These are phyloP conservation scores for Eclectus roratus DNA, from an alignment of 2,113 vertebrate species.

Conservation along the genomic window DNA sequence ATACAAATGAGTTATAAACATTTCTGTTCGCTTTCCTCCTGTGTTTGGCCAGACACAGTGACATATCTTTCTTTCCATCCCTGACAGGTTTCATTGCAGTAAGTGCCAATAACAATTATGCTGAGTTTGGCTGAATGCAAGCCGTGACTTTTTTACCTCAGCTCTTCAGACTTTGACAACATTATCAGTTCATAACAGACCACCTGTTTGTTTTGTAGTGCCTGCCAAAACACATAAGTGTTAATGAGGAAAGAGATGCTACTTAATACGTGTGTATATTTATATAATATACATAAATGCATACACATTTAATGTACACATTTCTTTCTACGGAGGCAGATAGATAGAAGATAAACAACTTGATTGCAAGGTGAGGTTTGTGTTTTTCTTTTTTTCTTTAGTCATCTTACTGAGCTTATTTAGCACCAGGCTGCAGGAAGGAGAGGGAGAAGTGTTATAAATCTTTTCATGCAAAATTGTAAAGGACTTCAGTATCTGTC, in stretches of 20 bases:
- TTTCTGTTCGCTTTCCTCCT: not conserved
- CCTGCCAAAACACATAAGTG: slow-evolving; percentile 53
- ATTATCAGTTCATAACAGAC: slow-evolving; percentile 48
- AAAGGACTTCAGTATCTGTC: not conserved
- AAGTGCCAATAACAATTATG: slow-evolving; percentile 45
- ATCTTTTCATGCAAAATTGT: not conserved
- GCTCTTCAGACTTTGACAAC: slow-evolving; percentile 59
- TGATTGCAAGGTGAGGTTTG: slow-evolving; percentile 5
- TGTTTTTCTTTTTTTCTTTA: not conserved
- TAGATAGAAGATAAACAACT: slow-evolving; percentile 3
- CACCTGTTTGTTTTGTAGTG: slow-evolving; percentile 65
- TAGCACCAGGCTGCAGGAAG: not conserved
- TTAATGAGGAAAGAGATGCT: slow-evolving; percentile 46
- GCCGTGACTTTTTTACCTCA: slow-evolving; percentile 24
- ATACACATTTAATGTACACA: not conserved
- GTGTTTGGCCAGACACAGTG: slow-evolving; percentile 4
- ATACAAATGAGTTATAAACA: not conserved
- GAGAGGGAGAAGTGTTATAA: not conserved
- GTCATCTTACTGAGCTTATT: not conserved
- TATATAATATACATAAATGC: slow-evolving; percentile 50
- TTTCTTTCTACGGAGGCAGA: not conserved
- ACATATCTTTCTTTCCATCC: slow-evolving; percentile 3
- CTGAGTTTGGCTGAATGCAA: slow-evolving; percentile 29
- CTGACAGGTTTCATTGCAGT: slow-evolving; percentile 17
- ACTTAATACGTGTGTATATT: slow-evolving; percentile 52